A percentile compares a stretch with the other conserved stretches of the same genome.
Evolutionary conservation across 2,113 vertebrate genomes (phyloP).

Genomic region (Poeciliopsis retropinna): DNA sequence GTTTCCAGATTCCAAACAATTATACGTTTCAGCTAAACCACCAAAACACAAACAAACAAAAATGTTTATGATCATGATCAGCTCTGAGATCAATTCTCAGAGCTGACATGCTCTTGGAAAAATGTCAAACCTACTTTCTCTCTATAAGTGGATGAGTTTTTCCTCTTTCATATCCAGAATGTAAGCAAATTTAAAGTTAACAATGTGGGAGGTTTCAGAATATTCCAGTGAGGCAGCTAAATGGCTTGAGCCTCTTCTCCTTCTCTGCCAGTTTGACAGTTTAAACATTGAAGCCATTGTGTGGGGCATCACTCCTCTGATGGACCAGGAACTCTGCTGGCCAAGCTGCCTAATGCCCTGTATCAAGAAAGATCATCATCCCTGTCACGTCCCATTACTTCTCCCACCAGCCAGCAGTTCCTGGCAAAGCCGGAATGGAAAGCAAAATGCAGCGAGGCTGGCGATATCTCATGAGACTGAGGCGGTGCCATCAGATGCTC

Average conservation of each 20-base stretch:
- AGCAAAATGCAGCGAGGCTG: conserved; percentile 29
- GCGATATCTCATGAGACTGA: conserved; percentile 33
- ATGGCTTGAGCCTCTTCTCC: conserved; percentile 37
- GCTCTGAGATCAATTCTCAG: not conserved
- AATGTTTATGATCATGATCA: not conserved
- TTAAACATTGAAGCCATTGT: conserved; percentile 69
- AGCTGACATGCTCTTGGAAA: not conserved
- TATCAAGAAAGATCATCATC: conserved; percentile 68
- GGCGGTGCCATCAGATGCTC: conserved; percentile 23
- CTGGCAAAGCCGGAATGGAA: conserved; percentile 47
- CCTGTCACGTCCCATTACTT: conserved; percentile 71
- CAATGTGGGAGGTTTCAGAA: conserved; percentile 15
- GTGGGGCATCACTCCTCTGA: conserved; percentile 59
- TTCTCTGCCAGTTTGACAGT: conserved; percentile 47
- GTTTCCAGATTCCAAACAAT: not conserved
- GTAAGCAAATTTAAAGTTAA: conserved; percentile 25
- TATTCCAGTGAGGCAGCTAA: conserved; percentile 33
- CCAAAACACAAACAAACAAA: not conserved
- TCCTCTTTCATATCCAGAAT: not conserved
- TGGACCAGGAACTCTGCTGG: conserved; percentile 52
- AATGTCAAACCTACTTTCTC: not conserved
- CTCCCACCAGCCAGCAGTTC: conserved; percentile 36
- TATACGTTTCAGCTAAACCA: not conserved
- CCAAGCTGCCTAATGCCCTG: conserved; percentile 68
- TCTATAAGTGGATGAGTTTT: not conserved